Percentiles rank a stretch among this genome's conserved stretches.
Conservation (phyloP, 2,888 invertebrate species). For the Petrolisthes cinctipes region DNA sequence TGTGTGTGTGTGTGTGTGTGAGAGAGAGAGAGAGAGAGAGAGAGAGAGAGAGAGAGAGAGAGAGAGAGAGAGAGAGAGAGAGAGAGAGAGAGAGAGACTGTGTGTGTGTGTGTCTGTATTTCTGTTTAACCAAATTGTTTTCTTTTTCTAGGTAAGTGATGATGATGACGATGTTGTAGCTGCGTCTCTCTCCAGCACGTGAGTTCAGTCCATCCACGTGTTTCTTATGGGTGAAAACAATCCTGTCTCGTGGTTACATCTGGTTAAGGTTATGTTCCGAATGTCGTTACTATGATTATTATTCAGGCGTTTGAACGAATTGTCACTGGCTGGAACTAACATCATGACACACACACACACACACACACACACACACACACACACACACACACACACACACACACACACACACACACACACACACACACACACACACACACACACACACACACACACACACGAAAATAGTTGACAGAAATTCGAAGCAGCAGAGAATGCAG, state of each 20-base stretch:
- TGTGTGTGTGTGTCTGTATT: not conserved
- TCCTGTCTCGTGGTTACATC: no score
- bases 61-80: conserved; percentile 10
- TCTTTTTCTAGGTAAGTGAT: not conserved
- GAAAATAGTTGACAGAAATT: not conserved
- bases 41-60: conserved; percentile 16
- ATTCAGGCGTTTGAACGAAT: no score
- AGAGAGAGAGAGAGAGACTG: conserved; percentile 4
- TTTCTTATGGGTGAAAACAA: no score
- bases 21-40: not conserved
- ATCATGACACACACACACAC: not conserved
- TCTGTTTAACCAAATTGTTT: not conserved
- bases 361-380: not conserved
- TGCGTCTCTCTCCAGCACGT: no score
- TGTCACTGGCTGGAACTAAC: no score
- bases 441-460: not conserved
- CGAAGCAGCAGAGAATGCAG: no score
- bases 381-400: not conserved
- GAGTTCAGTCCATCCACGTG: no score
- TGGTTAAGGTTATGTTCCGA: no score
- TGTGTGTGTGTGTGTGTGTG: conserved; percentile 4
- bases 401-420: not conserved
- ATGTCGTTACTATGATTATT: no score
- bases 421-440: not conserved
- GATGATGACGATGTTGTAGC: not conserved